A percentile compares a stretch with the other conserved stretches of the same genome.
Conservation (phyloP, 1,140 invertebrate species). For the Cydia amplana region DNA sequence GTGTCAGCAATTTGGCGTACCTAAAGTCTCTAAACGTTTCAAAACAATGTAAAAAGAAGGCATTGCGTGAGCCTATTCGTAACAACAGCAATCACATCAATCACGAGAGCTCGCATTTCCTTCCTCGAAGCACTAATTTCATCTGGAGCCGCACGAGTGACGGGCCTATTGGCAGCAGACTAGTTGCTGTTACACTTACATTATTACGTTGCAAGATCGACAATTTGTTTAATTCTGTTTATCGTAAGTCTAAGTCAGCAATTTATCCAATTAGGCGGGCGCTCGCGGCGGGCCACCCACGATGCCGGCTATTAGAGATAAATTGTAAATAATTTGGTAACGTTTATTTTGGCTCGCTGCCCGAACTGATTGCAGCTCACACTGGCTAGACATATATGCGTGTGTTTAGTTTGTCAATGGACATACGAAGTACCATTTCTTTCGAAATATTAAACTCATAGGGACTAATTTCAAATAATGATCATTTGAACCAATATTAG, state of each 20-base stretch:
- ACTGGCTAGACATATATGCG: slow-evolving; percentile 38
- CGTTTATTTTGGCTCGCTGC: slow-evolving; percentile 64
- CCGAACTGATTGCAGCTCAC: slow-evolving; percentile 47
- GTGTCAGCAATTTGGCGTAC: not conserved
- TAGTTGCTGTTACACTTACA: slow-evolving; percentile 39
- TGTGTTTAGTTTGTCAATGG: slow-evolving; percentile 31
- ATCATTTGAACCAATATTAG: no score
- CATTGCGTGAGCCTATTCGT: slow-evolving; percentile 14
- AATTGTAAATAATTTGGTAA: slow-evolving; percentile 75
- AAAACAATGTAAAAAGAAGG: not conserved
- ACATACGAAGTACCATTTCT: not conserved
- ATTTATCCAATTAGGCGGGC: slow-evolving; percentile 75
- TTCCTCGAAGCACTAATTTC: slow-evolving; percentile 38
- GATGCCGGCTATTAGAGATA: slow-evolving; percentile 68
- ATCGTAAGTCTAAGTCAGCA: slow-evolving; percentile 71
- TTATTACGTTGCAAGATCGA: slow-evolving; percentile 48
- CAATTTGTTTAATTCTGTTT: slow-evolving; percentile 75
- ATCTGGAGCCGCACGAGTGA: slow-evolving; percentile 39
- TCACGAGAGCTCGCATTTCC: slow-evolving; percentile 28
- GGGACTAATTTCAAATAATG: no score
- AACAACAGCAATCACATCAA: slow-evolving; percentile 23
- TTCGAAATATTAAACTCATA: not conserved
- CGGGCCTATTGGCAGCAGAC: slow-evolving; percentile 39
- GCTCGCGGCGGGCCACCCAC: slow-evolving; percentile 67
- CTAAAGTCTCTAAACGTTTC: not conserved